Base-by-base conservation (phyloP, 2,888 invertebrate species). In the Chloromyia formosa region DNA sequence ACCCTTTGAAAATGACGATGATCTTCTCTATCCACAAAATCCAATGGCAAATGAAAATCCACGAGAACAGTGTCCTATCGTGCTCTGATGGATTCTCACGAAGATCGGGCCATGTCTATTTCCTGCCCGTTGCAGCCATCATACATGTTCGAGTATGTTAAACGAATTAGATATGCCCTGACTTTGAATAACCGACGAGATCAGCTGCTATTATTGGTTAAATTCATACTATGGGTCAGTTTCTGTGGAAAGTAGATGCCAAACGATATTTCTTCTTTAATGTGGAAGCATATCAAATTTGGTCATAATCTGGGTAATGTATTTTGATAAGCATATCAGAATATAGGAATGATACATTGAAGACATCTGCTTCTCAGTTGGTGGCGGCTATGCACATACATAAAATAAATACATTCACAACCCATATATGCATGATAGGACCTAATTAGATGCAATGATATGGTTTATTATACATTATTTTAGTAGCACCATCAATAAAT, bases 91-190 rank as follows among this genome's bases (percentile, higher is more conserved):
- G 1, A 20, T 64, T 64, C 64, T 23, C 64, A 64, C 20, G 64
- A 64, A 40, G 64, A n/a, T n/a, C 49, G 16, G 49, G 5, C 4
- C 12, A 49, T 49, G 49, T 49, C 49, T 58, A 16, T 53, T 58
- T 58, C n/a, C 18, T 58, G 58, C 58, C 18, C 9, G 12, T 16
- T 61, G 22, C 16, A 20, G 35, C 12, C 49, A 45, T 49, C 45
- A 4, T 7, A 35, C 7, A 35, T 35, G 27, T 35, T 4, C 7
- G 7, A 53, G n/a, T 20, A 66, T 66, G 66, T 45, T 66, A 66
- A 66, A 66, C 66, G 66, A 45, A 66, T 66, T 66, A 45, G 66
- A 12, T 49, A 66, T 66, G 66, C 66, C 23, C 66, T 20, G 66
- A 66, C 66, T 66, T 66, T 66, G 49, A 66, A 66, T 61, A 66